Conservation (phyloP, 2,888 invertebrate genomes). For the Acrobeloides nanus region DNA sequence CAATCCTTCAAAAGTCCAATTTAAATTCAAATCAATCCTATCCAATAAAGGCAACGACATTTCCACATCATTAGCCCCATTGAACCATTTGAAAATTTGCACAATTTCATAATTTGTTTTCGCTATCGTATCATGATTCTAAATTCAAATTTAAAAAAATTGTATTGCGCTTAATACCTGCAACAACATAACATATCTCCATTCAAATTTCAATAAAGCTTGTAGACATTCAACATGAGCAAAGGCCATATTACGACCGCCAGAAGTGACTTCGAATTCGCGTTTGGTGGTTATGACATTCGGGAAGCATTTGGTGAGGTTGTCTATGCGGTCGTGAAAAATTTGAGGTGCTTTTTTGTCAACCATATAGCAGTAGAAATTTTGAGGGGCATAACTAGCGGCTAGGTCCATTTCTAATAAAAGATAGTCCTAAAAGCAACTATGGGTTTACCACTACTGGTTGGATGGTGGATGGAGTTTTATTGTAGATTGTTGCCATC, state of each 20-base stretch:
- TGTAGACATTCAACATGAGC: constrained; percentile 8
- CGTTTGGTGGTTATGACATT: constrained; percentile 11
- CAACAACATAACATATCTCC: constrained; percentile 10
- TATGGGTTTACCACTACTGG: too few species aligned
- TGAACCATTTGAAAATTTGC: constrained; percentile 9
- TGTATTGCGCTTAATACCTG: too few species aligned
- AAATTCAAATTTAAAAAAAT: too few species aligned
- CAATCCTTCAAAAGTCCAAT: constrained; percentile 13
- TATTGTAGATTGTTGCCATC: too few species aligned
- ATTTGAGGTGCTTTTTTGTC: constrained; percentile 2
- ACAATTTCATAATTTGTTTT: constrained; percentile 11
- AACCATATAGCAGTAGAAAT: constrained; percentile 13
- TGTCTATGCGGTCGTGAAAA: constrained; percentile 8
- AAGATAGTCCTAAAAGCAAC: constrained; percentile 7
- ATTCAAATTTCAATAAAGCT: constrained; percentile 1
- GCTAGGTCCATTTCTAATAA: constrained; percentile 11
- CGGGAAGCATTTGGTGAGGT: constrained; percentile 13
- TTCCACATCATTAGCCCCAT: constrained; percentile 11
- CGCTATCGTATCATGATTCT: constrained; percentile 11
- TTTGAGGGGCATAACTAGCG: constrained; percentile 7
- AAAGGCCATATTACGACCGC: not conserved
- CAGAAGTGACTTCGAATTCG: constrained; percentile 1
- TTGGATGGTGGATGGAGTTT: not conserved
- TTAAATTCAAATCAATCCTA: too few species aligned
- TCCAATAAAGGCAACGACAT: not conserved